Base-by-base conservation (phyloP, 2,888 invertebrate genomes). In the Liposcelis brunnea region DNA sequence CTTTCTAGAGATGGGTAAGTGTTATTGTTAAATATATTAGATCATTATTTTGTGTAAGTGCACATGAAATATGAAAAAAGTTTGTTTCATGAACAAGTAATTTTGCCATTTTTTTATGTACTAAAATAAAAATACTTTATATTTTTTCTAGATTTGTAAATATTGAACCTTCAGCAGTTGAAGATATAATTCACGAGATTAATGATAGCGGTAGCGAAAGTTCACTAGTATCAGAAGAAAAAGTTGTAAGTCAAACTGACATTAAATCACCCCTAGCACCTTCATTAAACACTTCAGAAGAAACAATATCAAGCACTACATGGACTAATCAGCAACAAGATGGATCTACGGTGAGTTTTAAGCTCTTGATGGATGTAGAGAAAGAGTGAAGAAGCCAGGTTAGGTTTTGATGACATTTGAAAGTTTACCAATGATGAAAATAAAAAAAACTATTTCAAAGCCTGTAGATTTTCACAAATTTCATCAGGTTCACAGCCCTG, bases 1-100 rank as follows among this genome's bases (percentile, higher is more conserved):
- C 61, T 79, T 52, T 67, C 75, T 31, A 70, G 75, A 54, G 79
- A 79, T 62, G 75, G 76, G 75, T 75, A 60, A 67, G 68, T 54
- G n/a, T n/a, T n/a, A n/a, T n/a, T n/a, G n/a, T n/a, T n/a, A 19
- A 36, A 31, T 15, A n/a, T n/a, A n/a, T n/a, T n/a, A n/a, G n/a
- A n/a, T n/a, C n/a, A n/a, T n/a, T n/a, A n/a, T n/a, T n/a, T 47
- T 42, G 11, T 16, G 11, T 37, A 44, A 36, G 47, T 45, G 36
- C 34, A 37, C 35, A 15, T n/a, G 12, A 34, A 33, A 21, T 19
- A 42, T 42, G 8, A 14, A 44, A 10, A 11, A 5, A 18, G 38
- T 40, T 34, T 42, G 31, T 35, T 35, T 35, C 16, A 35, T 6
- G 7, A 16, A 6, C 16, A 35, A 7, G 4, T 40, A 5, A 3